A percentile compares a stretch with the other conserved stretches of the same genome.
phyloP scores from a whole-genome alignment of 2,113 vertebrate species.

The Dromas ardeola region DNA sequence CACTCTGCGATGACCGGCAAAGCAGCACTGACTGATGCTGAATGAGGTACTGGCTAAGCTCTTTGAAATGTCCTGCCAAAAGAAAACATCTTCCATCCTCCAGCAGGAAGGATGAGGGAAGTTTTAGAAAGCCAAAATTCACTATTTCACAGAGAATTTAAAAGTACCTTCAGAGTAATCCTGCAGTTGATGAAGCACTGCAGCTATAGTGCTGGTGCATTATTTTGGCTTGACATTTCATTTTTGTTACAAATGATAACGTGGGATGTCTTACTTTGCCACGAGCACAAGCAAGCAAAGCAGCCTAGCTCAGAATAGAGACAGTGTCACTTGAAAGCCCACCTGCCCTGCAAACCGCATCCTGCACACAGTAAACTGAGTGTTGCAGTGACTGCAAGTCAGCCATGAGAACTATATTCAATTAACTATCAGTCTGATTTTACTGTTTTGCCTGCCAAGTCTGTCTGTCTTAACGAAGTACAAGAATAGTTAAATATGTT shows the following conservation, averaged over 20 bases:
- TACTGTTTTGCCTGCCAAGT: neutral
- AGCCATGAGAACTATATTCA: neutral
- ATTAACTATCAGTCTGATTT: neutral
- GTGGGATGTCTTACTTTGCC: neutral
- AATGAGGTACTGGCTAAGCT: neutral
- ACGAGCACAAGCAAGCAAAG: slow-evolving; percentile 2
- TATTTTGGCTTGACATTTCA: slow-evolving; percentile 5
- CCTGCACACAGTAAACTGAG: neutral
- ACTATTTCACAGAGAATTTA: neutral
- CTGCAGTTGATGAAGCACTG: neutral
- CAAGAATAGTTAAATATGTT: slow-evolving; percentile 9
- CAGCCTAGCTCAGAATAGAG: neutral
- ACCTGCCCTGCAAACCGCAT: neutral
- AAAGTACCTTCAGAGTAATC: neutral
- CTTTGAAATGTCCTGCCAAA: slow-evolving; percentile 1
- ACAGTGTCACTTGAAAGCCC: neutral
- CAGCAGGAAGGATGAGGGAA: neutral
- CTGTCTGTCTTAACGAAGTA: neutral
- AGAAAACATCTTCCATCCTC: neutral
- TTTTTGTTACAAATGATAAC: neutral
- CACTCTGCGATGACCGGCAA: neutral
- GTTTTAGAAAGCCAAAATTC: neutral
- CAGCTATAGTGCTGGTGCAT: neutral
- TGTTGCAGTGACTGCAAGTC: neutral
- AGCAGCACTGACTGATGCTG: neutral